A percentile compares a stretch with the other conserved stretches of the same genome.
Conservation (phyloP, 2,888 invertebrate species). For the Nemapogon koenigi region DNA sequence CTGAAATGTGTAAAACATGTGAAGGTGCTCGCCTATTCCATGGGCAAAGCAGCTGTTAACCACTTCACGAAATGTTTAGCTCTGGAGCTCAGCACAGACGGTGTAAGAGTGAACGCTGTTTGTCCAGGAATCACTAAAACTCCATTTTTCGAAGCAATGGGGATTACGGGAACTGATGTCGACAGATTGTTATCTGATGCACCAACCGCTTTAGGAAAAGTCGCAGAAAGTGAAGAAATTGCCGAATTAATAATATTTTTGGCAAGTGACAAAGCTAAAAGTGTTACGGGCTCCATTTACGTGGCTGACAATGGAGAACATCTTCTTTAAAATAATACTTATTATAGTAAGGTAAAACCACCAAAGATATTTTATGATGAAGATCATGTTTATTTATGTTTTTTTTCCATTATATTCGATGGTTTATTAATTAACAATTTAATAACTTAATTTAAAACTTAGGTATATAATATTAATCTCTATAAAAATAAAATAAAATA, state of each 20-base stretch:
- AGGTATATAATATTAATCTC: no score
- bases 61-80: constrained; percentile 91
- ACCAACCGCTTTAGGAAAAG: constrained; percentile 87
- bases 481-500: no score
- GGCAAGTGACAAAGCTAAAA: constrained; percentile 84
- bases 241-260: constrained; percentile 89
- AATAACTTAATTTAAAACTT: no score
- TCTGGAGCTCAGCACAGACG: constrained; percentile 76
- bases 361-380: no score
- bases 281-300: constrained; percentile 82
- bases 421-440: no score
- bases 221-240: constrained; percentile 83
- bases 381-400: no score
- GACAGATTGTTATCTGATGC: constrained; percentile 73
- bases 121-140: constrained; percentile 93
- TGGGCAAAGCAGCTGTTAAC: constrained; percentile 93
- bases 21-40: constrained; percentile 65
- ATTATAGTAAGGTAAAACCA: no score
- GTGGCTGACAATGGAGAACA: constrained; percentile 54
- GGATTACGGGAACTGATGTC: constrained; percentile 68
- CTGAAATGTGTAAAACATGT: constrained; percentile 6
- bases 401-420: no score
- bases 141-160: constrained; percentile 63
- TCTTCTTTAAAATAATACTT: constrained; percentile 28
- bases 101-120: constrained; percentile 86